Base-by-base conservation (phyloP, 1,140 invertebrate species). In the Diuraphis noxia region DNA sequence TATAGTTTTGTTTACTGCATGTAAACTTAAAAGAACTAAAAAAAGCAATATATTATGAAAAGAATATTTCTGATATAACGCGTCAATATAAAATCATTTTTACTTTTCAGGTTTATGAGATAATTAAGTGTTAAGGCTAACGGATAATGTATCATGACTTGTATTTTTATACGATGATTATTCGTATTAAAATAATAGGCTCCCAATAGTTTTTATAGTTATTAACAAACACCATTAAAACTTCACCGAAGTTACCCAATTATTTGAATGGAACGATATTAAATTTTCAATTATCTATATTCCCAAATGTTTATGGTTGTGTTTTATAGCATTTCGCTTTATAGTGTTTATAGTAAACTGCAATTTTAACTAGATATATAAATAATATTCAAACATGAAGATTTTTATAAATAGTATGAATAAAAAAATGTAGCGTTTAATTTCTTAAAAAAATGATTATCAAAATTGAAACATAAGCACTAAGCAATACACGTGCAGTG, bases 271-370 rank as follows among this genome's bases (percentile, higher is more conserved):
- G 81, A 25, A 40, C 10, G 81, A 1, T 82, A 82, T 82, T 82
- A 82, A 82, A 82, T 82, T 82, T 82, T 82, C 81, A 82, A 82
- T 82, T 41, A 82, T 82, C 38, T 82, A 82, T 82, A 82, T 41
- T 82, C 41, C 10, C 23, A 30, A 82, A 82, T 30, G 81, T 82
- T 82, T 82, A 82, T 41, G 4, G 81, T 23, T 25, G 10, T 82
- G 81, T 82, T 82, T 82, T 82, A 82, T 82, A 25, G 13, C 38
- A 40, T 82, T 41, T n/a, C 38, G 81, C 30, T 82, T 41, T 41
- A 41, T 30, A 38, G 81, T 41, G 40, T 41, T 82, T 30, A 82
- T 30, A 25, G 81, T 82, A 41, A 82, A 82, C 40, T 82, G 13
- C 23, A 82, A 41, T 82, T 82, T 82, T 30, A 38, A 41, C 38